phyloP scores from a whole-genome alignment of 1,140 invertebrate genomes.

The Metaphire vulgaris region DNA sequence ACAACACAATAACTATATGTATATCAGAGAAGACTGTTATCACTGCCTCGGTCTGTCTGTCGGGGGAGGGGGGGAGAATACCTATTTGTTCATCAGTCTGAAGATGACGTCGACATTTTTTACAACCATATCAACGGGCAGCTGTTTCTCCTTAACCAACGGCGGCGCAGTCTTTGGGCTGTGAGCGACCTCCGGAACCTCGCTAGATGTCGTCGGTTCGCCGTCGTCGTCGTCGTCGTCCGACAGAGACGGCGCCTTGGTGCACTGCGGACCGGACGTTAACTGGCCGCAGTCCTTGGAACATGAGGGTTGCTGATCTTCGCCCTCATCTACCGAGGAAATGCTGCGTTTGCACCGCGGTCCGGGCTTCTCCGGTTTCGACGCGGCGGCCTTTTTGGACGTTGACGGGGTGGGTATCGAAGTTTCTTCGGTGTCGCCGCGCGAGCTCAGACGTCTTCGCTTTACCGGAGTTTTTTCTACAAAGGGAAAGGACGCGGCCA shows the following conservation, averaged over 20 bases:
- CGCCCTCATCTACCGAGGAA: not conserved
- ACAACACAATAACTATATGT: too few species aligned
- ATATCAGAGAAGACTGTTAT: too few species aligned
- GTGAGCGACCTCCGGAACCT: not conserved
- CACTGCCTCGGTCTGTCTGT: too few species aligned
- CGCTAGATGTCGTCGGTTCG: not conserved
- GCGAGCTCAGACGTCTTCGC: not conserved
- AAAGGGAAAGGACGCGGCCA: too few species aligned
- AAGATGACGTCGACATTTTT: slow-evolving; percentile 14
- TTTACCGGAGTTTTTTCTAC: not conserved
- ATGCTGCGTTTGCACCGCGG: not conserved
- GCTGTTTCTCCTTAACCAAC: not conserved
- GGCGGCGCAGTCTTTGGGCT: not conserved
- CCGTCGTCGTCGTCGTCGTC: slow-evolving; percentile 7
- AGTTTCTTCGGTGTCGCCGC: not conserved
- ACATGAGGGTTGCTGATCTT: slow-evolving; percentile 3
- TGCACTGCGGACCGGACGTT: not conserved
- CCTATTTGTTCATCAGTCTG: not conserved
- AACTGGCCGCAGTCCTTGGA: not conserved
- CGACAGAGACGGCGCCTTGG: not conserved
- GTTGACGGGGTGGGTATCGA: not conserved
- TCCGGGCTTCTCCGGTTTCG: not conserved
- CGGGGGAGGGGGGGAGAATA: too few species aligned
- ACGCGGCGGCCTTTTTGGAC: not conserved
- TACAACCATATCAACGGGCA: slow-evolving; percentile 10